Base-by-base conservation (phyloP, 1,140 invertebrate species). In the Drosophila sechellia region DNA sequence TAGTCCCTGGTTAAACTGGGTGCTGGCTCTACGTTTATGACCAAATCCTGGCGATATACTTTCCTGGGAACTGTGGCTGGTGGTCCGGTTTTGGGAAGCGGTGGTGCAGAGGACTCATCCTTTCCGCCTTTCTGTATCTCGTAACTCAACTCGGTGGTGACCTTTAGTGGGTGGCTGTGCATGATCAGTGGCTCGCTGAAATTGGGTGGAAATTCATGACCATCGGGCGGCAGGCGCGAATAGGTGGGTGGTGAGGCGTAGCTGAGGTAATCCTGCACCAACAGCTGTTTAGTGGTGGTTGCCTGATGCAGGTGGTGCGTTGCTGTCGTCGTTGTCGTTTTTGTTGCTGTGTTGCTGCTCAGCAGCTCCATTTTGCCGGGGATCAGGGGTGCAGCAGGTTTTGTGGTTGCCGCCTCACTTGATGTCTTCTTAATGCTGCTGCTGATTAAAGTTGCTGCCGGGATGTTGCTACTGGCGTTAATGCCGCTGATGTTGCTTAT, bases 191-290 rank as follows among this genome's bases (percentile, higher is more conserved):
- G 95, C 92, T 96, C 96, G 68, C 95, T 93, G 63, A 95, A 95
- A 78, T 95, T 95, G 27, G 95, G 93, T 59, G 96, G 96, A 93
- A 97, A 97, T 91, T 98, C 97, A 90, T 97, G 96, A 76, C 97
- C 97, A 92, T 98, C 97, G 49, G 97, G 96, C 66, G 97, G 97
- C 81, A 97, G 94, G 72, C 97, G 94, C 27, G 95, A 95, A 80
- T 94, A 94, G 17, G 93, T 93, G 17, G 91, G 91, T 34, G 91
- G 91, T 25, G 91, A 80, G 61, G 84, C 84, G 79, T 89, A 89
- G 68, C 84, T 91, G 17, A 92, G 58, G 39, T 92, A 92, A 58
- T 92, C 91, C 74, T 85, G 90, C 25, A 87, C 81, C 58, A 91
- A 68, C 73, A 92, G 40, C 48, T 90, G 91, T 34, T 87, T 84